Evolutionary conservation across 2,888 invertebrate genomes (phyloP), one percentile per base, ranked within the genome.

Genomic region (Pachymerium ferrugineum): DNA sequence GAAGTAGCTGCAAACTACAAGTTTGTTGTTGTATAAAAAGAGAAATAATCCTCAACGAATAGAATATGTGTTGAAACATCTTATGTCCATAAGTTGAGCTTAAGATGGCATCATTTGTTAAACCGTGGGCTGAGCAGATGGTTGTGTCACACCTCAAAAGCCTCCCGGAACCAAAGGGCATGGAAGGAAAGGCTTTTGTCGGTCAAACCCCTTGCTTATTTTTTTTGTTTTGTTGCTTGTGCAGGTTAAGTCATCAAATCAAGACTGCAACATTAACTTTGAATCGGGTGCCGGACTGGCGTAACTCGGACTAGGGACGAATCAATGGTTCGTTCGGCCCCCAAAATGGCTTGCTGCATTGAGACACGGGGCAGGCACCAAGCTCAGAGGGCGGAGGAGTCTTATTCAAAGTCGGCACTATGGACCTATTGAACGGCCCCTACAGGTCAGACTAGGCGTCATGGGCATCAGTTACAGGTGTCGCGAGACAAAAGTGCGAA

Each of bases 381-480:
- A 33, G 33, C 33, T 33, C 33, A 33, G 33, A 33, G 33, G 33
- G 33, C 33, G 33, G 33, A 12, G 33, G 5, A 33, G 6, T 33
- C 33, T 33, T 33, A 33, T 33, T 33, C 33, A 33, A 33, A 33
- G 33, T 33, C 33, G 33, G 33, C 33, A 33, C 25, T 54, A 25
- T 22, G 10, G 54, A 25, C 54, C 54, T 54, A 25, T 54, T 54
- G 25, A 54, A 54, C 54, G 25, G 25, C 54, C 54, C 54, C 54
- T 25, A 25, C 54, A 12, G 54, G 54, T 54, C 54, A 54, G 54
- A 25, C 54, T 22, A 25, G 25, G 54, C 54, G 54, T 54, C 54
- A 54, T 54, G 54, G 54, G 54, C 54, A 54, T 54, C 54, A 54
- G 54, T 54, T 54, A 54, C 54, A 54, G 54, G 54, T 54, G 54